Evolutionary conservation across 2,888 invertebrate species (phyloP), one percentile per base, ranked within the genome.

Genomic region (Lasioglossum oenotherae): DNA sequence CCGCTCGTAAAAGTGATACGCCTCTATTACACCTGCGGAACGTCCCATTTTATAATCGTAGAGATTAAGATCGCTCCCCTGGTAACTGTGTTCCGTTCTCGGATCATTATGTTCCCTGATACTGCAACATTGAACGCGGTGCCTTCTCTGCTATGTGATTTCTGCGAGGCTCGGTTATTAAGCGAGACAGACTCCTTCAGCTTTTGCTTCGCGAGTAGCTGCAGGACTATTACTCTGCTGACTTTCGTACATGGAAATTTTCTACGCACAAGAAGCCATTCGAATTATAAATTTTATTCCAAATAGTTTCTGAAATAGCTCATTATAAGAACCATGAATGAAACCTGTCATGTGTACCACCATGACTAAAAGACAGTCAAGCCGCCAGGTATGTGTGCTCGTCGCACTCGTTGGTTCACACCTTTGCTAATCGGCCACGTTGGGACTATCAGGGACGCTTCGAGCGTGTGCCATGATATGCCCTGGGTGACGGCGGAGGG

Each of bases 401-500:
- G 71, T 91, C 90, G 84, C 81, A 88, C 88, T 90, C 90, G 88
- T 88, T 85, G 91, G 87, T 92, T 92, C 90, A 92, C 92, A 93
- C 92, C 91, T 92, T 90, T 90, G 92, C 91, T 93, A 93, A 94
- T 94, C 93, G 92, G 92, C 90, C 92, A 90, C 92, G 91, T 91
- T 91, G 92, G 92, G 93, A 92, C 91, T 90, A 93, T 92, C 92
- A 89, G 90, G 87, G 86, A 86, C 82, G 87, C 85, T 87, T 91
- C 88, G 89, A 87, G 84, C 86, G 84, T 90, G 91, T 82, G 88
- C 88, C 88, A 90, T 90, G 92, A 92, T 91, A 92, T 91, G 90
- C 85, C 87, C 90, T 87, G 85, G 81, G 82, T 86, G 89, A 90
- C 87, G 89, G 78, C 71, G 82, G 90, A 89, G 90, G 89, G 88